Conservation (phyloP, 2,888 invertebrate species). For the Bimastos eiseni region DNA sequence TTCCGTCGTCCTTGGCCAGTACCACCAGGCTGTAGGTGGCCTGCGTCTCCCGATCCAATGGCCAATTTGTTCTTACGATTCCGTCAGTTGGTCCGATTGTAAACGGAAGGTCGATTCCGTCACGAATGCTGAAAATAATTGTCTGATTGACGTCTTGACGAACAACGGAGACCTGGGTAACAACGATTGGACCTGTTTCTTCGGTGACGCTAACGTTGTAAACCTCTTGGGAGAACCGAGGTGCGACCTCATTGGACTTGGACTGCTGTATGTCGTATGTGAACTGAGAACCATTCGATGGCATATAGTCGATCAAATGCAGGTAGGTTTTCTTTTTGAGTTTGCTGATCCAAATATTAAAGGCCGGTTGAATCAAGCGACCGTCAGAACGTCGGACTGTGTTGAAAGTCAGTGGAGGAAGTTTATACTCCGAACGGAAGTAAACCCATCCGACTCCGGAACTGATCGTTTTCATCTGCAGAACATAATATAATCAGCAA, state of each 20-base stretch:
- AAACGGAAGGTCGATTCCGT: slow-evolving; percentile 27
- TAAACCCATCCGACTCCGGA: slow-evolving; percentile 31
- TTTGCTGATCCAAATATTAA: slow-evolving; percentile 34
- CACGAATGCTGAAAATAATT: neutral
- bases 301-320: slow-evolving; percentile 34
- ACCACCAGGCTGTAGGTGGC: slow-evolving; percentile 31
- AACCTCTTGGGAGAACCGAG: slow-evolving; percentile 8
- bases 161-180: slow-evolving; percentile 16
- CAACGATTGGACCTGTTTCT: neutral
- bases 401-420: slow-evolving; percentile 24
- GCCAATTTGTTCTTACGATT: slow-evolving; percentile 2
- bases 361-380: slow-evolving; percentile 19
- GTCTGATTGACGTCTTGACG: slow-evolving; percentile 18
- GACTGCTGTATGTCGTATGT: slow-evolving; percentile 27
- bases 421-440: slow-evolving; percentile 24
- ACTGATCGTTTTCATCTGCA: neutral
- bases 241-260: slow-evolving; percentile 19
- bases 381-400: slow-evolving; percentile 24
- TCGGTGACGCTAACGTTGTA: slow-evolving; percentile 30
- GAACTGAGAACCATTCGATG: neutral
- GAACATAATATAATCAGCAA: neutral
- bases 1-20: slow-evolving; percentile 30
- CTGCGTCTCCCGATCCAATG: slow-evolving; percentile 30
- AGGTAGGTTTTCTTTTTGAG: slow-evolving; percentile 31
- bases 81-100: slow-evolving; percentile 26